Base-by-base conservation (phyloP, 2,113 vertebrate species). In the Grallaria varia region DNA sequence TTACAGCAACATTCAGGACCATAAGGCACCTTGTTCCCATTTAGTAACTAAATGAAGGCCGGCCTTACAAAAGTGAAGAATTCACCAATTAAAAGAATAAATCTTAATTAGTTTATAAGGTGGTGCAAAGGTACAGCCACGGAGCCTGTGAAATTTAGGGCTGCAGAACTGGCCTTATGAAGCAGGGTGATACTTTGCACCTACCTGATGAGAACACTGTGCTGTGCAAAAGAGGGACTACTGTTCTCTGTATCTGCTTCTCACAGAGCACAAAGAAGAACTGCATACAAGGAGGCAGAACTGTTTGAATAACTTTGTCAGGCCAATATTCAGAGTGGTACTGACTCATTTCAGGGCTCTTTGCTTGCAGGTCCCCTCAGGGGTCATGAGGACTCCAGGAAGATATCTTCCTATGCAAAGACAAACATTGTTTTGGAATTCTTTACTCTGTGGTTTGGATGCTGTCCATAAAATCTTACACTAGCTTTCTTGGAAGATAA, bases 1-100 rank as follows among this genome's bases (percentile, higher is more conserved):
- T 78, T 96, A 95, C 47, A 92, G 76, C 28, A 88, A 94, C 53
- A 60, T 25, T 94, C 72, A 83, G 59, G 49, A 93, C 33, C 60
- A 90, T 86, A 81, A 92, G 33, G 75, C 30, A 94, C 12, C 49
- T 56, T 64, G 44, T 27, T 96, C 47, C 50, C 56, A 59, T 49
- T 83, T 47, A 88, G 31, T 77, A 83, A 79, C 45, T 69, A 87
- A 90, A 85, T 19, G 31, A 88, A 17, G 47, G 55, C 35, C 42
- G 64, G 85, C 53, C 37, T 89, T 71, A 75, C 4, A 81, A n/a
- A 93, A 79, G n/a, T 39, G 76, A 59, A 63, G 24, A 88, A 73
- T 69, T 73, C n/a, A 72, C 14, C 27, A 60, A 55, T 50, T 37
- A 31, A 33, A 81, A 49, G 40, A 62, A 30, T 1, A 12, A 45